Percentiles rank a stretch among this genome's conserved stretches.
These are phyloP conservation scores for Gymnorhina tibicen DNA, from an alignment of 2,113 vertebrate species.

Conservation along the genomic window DNA sequence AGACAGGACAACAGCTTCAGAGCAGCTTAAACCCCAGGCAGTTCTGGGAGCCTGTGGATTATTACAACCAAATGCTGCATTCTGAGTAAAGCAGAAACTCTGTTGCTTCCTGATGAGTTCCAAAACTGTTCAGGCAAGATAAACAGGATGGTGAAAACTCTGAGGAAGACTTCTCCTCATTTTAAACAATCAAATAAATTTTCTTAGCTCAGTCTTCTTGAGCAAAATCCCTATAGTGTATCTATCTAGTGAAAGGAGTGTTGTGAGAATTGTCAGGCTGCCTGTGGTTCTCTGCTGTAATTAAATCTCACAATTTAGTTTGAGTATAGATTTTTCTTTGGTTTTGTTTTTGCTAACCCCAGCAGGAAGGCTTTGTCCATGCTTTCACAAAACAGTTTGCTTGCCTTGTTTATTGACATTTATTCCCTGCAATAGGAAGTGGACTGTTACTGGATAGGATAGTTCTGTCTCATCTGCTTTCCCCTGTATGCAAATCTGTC, in stretches of 20 bases:
- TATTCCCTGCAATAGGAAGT: not conserved
- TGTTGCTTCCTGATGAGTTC: slow-evolving; percentile 25
- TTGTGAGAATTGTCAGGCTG: not conserved
- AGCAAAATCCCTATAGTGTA: not conserved
- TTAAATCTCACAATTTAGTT: not conserved
- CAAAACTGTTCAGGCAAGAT: slow-evolving; percentile 38
- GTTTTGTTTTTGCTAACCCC: not conserved
- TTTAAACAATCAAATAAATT: not conserved
- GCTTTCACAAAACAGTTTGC: not conserved
- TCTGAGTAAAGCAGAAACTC: not conserved
- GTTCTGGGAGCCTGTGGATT: not conserved
- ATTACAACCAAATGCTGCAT: not conserved
- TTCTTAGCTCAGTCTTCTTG: not conserved
- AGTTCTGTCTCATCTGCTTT: slow-evolving; percentile 4
- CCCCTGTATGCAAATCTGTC: not conserved
- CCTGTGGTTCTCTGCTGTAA: slow-evolving; percentile 5
- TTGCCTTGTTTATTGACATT: slow-evolving; percentile 1
- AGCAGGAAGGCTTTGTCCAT: not conserved
- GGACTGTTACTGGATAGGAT: not conserved
- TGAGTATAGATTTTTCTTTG: not conserved
- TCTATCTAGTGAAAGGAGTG: not conserved
- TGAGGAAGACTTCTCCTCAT: not conserved
- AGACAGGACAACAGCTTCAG: not conserved
- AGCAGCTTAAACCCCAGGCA: not conserved
- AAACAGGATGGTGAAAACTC: slow-evolving; percentile 16